A percentile compares a stretch with the other conserved stretches of the same genome.
Conservation (phyloP, 2,888 invertebrate genomes). For the Graphium colonna region DNA sequence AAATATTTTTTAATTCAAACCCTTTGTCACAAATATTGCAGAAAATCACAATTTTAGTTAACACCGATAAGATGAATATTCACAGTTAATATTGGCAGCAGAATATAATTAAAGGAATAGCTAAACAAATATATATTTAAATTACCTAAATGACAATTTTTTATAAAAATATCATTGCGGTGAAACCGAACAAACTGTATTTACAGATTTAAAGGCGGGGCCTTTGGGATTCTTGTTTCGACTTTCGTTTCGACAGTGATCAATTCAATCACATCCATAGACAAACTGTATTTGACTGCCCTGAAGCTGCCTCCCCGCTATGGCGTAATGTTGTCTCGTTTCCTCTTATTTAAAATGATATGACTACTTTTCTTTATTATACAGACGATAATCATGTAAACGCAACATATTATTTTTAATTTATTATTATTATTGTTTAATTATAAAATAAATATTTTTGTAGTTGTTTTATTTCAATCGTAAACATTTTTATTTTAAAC, state of each 20-base stretch:
- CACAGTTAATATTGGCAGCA: constrained; percentile 13
- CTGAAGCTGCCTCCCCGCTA: too few species aligned
- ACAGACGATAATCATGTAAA: not conserved
- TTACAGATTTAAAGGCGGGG: constrained; percentile 72
- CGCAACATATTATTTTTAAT: too few species aligned
- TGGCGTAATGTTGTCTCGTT: not conserved
- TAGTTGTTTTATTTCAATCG: too few species aligned
- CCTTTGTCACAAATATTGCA: constrained; percentile 1
- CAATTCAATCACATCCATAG: constrained; percentile 66
- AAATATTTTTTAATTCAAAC: constrained; percentile 1
- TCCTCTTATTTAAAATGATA: too few species aligned
- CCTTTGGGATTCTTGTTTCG: constrained; percentile 68
- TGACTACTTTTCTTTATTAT: not conserved
- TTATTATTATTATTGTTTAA: not conserved
- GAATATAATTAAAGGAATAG: constrained; percentile 9
- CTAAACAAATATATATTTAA: constrained; percentile 27
- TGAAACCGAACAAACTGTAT: constrained; percentile 62
- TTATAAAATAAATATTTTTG: not conserved
- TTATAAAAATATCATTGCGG: constrained; percentile 71
- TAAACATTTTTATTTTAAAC: too few species aligned
- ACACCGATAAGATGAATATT: constrained; percentile 9
- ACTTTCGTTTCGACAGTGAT: constrained; percentile 45
- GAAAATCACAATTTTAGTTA: constrained; percentile 5
- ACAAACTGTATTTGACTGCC: constrained; percentile 30
- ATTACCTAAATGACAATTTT: constrained; percentile 59